Conservation (phyloP, 1,140 invertebrate species). For the Melanaphis sacchari region DNA sequence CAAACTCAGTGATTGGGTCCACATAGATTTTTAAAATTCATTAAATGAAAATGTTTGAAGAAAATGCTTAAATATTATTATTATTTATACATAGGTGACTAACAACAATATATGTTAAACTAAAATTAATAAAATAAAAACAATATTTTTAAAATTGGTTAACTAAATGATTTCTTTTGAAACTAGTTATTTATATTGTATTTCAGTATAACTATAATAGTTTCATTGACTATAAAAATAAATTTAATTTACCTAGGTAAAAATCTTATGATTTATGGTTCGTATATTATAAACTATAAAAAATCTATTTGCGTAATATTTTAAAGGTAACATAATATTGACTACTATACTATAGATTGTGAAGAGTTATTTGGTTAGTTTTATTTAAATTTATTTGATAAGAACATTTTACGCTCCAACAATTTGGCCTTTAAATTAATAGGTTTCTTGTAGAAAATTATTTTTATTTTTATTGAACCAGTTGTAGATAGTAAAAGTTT, state of each 20-base stretch:
- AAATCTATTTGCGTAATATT: neutral
- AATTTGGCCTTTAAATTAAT: neutral
- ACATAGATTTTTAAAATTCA: too few species aligned
- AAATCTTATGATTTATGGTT: too few species aligned
- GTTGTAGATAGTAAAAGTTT: neutral
- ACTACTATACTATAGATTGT: neutral
- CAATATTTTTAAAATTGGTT: neutral
- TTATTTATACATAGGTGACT: too few species aligned
- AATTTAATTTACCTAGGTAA: too few species aligned
- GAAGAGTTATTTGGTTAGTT: neutral
- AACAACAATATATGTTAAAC: neutral
- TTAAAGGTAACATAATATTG: neutral
- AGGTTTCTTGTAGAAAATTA: neutral
- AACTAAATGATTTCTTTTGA: neutral
- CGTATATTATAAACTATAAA: neutral
- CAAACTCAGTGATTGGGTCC: too few species aligned
- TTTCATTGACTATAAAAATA: neutral
- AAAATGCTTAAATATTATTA: too few species aligned
- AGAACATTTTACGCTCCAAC: neutral
- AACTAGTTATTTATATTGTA: fast-evolving
- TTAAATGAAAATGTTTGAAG: too few species aligned
- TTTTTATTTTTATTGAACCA: neutral
- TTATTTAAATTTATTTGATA: neutral
- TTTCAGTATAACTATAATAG: neutral
- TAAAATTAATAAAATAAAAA: neutral